These are phyloP conservation scores for Copidosoma aretas DNA, from an alignment of 2,888 invertebrate genomes.

Conservation along the genomic window DNA sequence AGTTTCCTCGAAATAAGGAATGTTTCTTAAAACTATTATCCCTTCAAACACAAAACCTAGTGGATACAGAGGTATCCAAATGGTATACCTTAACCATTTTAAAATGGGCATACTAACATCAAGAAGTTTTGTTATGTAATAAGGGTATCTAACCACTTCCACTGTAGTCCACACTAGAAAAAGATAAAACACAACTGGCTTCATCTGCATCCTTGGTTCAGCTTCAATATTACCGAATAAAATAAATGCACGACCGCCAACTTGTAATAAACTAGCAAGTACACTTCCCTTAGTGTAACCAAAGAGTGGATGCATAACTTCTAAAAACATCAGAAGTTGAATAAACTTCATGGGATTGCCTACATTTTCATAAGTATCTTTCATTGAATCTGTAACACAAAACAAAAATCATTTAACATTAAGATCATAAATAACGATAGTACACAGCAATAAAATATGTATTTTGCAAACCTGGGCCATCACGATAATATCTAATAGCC, in stretches of 20 bases:
- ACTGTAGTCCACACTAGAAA: constrained; percentile 82
- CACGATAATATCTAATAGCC: constrained; percentile 74
- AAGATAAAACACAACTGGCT: constrained; percentile 87
- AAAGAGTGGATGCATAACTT: constrained; percentile 87
- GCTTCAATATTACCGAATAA: constrained; percentile 83
- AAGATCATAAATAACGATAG: neutral
- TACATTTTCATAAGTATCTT: constrained; percentile 75
- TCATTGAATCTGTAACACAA: constrained; percentile 67
- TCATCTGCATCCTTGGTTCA: constrained; percentile 85
- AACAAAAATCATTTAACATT: neutral
- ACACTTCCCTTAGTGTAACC: constrained; percentile 84
- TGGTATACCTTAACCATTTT: constrained; percentile 91
- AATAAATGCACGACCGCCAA: constrained; percentile 78
- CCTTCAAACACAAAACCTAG: constrained; percentile 88
- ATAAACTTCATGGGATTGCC: constrained; percentile 81
- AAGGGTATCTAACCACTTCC: constrained; percentile 92
- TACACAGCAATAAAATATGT: neutral
- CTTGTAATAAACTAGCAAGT: constrained; percentile 78
- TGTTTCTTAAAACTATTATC: constrained; percentile 78
- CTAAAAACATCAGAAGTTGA: constrained; percentile 83
- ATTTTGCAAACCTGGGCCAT: constrained; percentile 70
- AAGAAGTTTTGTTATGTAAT: constrained; percentile 83
- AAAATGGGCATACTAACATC: constrained; percentile 76
- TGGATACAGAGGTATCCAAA: constrained; percentile 95
- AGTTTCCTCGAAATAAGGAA: constrained; percentile 89